Evolutionary conservation across 2,797 vertebrate species (phyloP), one percentile per base, ranked within the genome.

Genomic region (Mionectes olivaceus): DNA sequence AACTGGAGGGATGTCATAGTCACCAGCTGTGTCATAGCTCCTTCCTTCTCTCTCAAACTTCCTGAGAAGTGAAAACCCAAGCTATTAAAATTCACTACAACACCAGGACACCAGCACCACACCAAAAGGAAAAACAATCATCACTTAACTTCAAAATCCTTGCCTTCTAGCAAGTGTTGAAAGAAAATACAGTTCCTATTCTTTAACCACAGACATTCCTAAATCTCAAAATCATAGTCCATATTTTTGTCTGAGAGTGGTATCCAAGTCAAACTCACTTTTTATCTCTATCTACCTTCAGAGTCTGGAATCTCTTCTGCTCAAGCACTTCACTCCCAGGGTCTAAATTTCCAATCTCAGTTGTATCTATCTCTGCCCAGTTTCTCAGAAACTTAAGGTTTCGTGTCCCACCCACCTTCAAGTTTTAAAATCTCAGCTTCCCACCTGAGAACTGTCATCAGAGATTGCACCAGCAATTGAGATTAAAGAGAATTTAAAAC

Each of bases 401-500:
- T 75, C 25, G 13, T 1, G 3, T 59, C 53, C 32, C 52, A 57
- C n/a, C 11, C 4, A 1, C 70, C 64, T 16, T 39, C 16, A 19
- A n/a, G 11, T 60, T 90, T 83, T 67, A 60, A 83, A 79, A 49
- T 49, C 49, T 78, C 49, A 33, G 5, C 19, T 71, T 94, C 15
- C 32, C 13, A 23, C 53, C 28, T 56, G 35, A 60, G n/a, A 19
- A 71, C 57, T 78, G n/a, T 55, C 88, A 61, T 56, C 71, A 90
- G 63, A 78, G 52, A 93, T 73, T 43, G 33, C 19, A 59, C 23
- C 49, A 57, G 24, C 37, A 90, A 82, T 70, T 73, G 25, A n/a
- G 14, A 27, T 90, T 89, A 60, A 47, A 46, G 60, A 61, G 27
- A 57, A 84, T 95, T 88, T 87, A 50, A 78, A 86, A 76, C 44